Percentiles rank a stretch among this genome's conserved stretches.
phyloP scores from a whole-genome alignment of 2,113 vertebrate genomes.

The Epinephelus lanceolatus region DNA sequence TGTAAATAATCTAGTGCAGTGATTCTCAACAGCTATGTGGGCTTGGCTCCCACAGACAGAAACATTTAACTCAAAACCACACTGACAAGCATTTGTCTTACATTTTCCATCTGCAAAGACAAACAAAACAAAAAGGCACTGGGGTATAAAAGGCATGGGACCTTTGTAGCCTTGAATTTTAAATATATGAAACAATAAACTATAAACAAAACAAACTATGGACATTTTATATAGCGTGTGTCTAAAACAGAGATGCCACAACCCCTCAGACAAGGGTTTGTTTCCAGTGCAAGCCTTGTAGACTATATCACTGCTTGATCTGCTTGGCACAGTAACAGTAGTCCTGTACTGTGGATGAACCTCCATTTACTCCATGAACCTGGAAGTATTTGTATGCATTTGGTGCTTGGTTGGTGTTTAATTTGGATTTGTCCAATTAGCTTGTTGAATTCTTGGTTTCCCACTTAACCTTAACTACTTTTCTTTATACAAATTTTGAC shows the following conservation, averaged over 20 bases:
- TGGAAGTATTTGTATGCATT: neutral
- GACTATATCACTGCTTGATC: neutral
- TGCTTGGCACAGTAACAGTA: neutral
- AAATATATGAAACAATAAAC: neutral
- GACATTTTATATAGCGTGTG: neutral
- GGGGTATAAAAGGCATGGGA: neutral
- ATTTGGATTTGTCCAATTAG: neutral
- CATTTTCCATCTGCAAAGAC: neutral
- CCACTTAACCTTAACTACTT: neutral
- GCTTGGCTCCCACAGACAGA: neutral
- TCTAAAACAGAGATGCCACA: neutral
- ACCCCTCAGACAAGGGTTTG: neutral
- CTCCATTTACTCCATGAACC: no score
- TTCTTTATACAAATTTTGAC: neutral
- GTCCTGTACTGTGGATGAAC: no score
- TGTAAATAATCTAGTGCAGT: neutral
- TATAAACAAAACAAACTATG: neutral
- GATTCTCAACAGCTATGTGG: neutral
- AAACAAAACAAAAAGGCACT: neutral
- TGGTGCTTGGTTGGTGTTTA: neutral
- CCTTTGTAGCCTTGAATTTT: no score
- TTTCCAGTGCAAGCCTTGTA: neutral
- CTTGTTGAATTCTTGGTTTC: neutral
- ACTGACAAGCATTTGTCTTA: neutral
- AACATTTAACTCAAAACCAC: constrained; percentile 7